Conservation (phyloP, 2,888 invertebrate genomes). For the Thereva unica region DNA sequence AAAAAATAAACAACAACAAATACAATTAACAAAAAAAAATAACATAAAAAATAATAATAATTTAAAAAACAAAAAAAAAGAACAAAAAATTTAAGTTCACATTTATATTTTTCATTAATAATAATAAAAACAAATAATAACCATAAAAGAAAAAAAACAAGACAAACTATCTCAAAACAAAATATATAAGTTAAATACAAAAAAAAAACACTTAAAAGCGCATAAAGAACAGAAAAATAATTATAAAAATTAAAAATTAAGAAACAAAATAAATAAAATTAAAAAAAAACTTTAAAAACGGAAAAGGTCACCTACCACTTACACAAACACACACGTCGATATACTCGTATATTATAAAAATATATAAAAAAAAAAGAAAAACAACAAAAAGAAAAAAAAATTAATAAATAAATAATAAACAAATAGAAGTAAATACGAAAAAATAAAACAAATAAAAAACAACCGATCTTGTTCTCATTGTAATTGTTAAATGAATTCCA, state of each 20-base stretch:
- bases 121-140: constrained; percentile 1
- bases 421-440: too few species aligned
- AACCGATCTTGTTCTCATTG: too few species aligned
- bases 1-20: neutral
- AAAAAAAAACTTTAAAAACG: too few species aligned
- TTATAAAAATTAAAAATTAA: neutral
- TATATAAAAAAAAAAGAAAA: too few species aligned
- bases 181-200: constrained; percentile 17
- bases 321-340: neutral
- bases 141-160: neutral
- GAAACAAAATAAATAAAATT: neutral
- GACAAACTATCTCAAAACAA: neutral
- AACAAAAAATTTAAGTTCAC: constrained; percentile 19
- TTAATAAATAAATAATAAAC: too few species aligned
- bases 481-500: too few species aligned
- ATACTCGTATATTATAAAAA: too few species aligned
- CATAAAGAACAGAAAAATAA: constrained; percentile 15
- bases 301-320: constrained; percentile 30
- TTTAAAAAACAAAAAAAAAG: constrained; percentile 17
- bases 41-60: constrained; percentile 27
- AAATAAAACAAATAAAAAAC: too few species aligned
- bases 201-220: constrained; percentile 3
- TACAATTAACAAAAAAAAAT: neutral
- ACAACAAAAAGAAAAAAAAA: too few species aligned
- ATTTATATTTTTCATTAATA: constrained; percentile 25